These are phyloP conservation scores for Margaritifera margaritifera DNA, from an alignment of 2,888 invertebrate species.

Conservation along the genomic window DNA sequence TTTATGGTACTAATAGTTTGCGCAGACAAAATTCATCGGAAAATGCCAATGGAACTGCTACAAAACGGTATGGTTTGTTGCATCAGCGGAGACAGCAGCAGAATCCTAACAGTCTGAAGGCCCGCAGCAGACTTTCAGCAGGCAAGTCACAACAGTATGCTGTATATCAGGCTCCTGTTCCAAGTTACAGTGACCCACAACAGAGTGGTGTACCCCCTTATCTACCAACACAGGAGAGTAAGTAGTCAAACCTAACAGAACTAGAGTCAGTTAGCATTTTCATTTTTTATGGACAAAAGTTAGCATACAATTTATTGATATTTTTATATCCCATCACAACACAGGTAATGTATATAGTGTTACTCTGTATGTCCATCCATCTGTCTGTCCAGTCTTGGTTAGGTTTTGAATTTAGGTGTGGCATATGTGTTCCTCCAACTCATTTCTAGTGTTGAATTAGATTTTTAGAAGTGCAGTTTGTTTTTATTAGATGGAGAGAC, in stretches of 20 bases:
- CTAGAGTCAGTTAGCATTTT: no score
- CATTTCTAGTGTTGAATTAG: no score
- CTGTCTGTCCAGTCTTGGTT: no score
- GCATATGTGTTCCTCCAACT: no score
- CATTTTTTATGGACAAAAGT: no score
- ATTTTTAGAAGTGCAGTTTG: no score
- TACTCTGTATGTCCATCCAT: no score
- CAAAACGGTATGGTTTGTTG: slow-evolving; percentile 46
- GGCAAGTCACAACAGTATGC: slow-evolving; percentile 29
- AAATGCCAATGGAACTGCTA: slow-evolving; percentile 31
- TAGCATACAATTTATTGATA: no score
- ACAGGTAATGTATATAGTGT: no score
- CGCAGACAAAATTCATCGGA: slow-evolving; percentile 33
- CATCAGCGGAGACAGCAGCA: slow-evolving; percentile 53
- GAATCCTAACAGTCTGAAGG: slow-evolving; percentile 44
- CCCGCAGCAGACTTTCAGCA: slow-evolving; percentile 17
- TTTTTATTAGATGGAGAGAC: no score
- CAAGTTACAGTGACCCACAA: slow-evolving; percentile 39
- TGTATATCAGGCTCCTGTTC: slow-evolving; percentile 47
- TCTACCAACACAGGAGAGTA: slow-evolving; percentile 21
- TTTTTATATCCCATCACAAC: no score
- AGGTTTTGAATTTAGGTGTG: no score
- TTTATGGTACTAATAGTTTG: slow-evolving; percentile 1
- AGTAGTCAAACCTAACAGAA: neutral
- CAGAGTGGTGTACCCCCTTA: slow-evolving; percentile 9